Evolutionary conservation across 2,113 vertebrate genomes (phyloP).

Genomic region (Odontophorus gujanensis): DNA sequence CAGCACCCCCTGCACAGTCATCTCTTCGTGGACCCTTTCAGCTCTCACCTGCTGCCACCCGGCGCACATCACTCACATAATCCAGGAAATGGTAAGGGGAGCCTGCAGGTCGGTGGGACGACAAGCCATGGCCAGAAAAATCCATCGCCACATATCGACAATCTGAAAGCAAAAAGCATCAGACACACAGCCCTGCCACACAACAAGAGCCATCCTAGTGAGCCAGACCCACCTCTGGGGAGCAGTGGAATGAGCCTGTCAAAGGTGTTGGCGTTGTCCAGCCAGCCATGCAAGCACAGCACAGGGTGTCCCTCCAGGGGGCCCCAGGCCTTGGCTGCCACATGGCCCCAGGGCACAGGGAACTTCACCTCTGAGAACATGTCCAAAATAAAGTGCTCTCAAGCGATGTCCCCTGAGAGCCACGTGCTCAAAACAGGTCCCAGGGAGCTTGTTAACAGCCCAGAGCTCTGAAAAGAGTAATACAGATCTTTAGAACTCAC

Average conservation of each 20-base stretch:
- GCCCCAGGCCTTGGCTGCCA: conserved; percentile 89
- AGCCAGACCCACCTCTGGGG: conserved; percentile 80
- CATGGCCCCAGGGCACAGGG: conserved; percentile 89
- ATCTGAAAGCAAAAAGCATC: conserved; percentile 70
- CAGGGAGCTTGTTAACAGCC: conserved; percentile 29
- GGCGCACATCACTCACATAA: conserved; percentile 83
- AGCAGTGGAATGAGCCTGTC: conserved; percentile 89
- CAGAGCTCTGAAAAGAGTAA: conserved; percentile 37
- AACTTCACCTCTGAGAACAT: conserved; percentile 83
- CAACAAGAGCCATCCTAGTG: neutral
- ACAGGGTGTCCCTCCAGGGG: conserved; percentile 79
- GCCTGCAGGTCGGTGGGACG: conserved; percentile 86
- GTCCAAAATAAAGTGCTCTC: neutral
- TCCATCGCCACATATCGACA: conserved; percentile 86
- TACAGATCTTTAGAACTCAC: conserved; percentile 40
- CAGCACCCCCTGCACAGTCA: neutral
- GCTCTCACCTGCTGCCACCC: conserved; percentile 79
- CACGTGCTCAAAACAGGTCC: neutral
- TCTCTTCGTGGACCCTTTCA: neutral
- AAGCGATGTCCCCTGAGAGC: neutral
- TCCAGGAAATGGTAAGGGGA: conserved; percentile 77
- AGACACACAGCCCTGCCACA: neutral
- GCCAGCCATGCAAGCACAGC: conserved; percentile 91
- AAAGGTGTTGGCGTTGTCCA: conserved; percentile 91
- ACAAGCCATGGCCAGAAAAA: conserved; percentile 88